Base-by-base conservation (phyloP, 2,113 vertebrate genomes). In the Onychostruthus taczanowskii region DNA sequence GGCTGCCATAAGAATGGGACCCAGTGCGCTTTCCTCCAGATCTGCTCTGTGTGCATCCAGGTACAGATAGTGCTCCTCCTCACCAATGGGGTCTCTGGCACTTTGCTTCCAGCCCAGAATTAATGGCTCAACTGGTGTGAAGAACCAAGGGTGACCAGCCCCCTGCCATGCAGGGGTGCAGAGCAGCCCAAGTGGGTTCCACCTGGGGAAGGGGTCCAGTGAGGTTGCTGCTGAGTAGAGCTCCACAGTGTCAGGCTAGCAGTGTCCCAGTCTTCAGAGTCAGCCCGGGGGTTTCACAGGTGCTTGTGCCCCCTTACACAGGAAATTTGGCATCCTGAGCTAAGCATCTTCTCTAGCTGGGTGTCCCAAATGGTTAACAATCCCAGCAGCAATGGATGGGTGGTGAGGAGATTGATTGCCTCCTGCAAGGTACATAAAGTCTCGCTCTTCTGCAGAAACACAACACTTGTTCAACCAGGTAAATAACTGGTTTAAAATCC, bases 401-500 rank as follows among this genome's bases (percentile, higher is more conserved):
- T 84, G 72, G 16, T 74, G 27, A 81, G 64, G 56, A 90, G 79
- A 52, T 92, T 44, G 83, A 92, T 81, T 81, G 79, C 68, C 76
- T 77, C 49, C 50, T 79, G 69, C 55, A 67, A 93, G 84, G 87
- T 88, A 89, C 76, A 56, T 59, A 31, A 80, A 69, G 85, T 74
- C 85, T 90, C 3, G 0, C 63, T 50, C 56, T 90, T 28, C 52
- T 93, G 61, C 58, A 76, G 88, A 53, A 92, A 49, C 76, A 70
- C 46, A 76, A 3, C 27, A 22, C 74, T 87, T 91, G 83, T 90
- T 92, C 85, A 64, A 2, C 49, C 93, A 92, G 90, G 90, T 96
- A 90, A 96, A 72, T 68, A 92, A 72, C 31, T 78, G 58, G 31
- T 82, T 96, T 93, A 39, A 94, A 84, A 92, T 84, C 90, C 90